These are phyloP conservation scores for Neotoma lepida DNA, from an alignment of 2,113 vertebrate species.

Conservation along the genomic window DNA sequence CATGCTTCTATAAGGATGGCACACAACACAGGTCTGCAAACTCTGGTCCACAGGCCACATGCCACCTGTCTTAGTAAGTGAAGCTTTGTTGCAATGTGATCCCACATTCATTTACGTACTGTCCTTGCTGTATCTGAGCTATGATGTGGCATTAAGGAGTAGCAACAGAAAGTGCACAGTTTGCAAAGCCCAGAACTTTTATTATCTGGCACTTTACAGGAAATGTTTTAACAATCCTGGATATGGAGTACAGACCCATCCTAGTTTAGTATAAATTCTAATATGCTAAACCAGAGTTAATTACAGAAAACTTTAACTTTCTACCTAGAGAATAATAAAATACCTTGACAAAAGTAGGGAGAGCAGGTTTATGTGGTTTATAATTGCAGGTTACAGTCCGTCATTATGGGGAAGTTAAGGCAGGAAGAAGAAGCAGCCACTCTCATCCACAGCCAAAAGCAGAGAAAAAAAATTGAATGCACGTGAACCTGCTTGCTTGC, in stretches of 20 bases:
- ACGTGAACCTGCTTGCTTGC: background rate
- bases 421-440: no score
- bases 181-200: constrained; percentile 49
- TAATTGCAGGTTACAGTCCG: background rate
- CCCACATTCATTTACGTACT: background rate
- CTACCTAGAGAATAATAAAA: background rate
- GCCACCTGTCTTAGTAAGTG: constrained; percentile 15
- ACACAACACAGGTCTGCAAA: background rate
- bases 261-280: background rate
- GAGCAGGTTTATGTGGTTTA: background rate
- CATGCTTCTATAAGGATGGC: background rate
- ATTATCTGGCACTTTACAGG: background rate
- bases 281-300: background rate
- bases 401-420: no score
- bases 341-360: background rate
- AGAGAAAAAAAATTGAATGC: background rate
- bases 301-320: background rate
- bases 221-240: background rate
- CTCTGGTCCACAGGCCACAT: background rate
- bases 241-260: background rate
- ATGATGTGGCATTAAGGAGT: background rate
- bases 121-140: background rate
- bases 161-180: background rate
- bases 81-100: constrained; percentile 1
- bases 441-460: background rate